Percentiles rank a stretch among this genome's conserved stretches.
These are phyloP conservation scores for Acanthosepion pharaonis DNA, from an alignment of 2,888 invertebrate species.

Conservation along the genomic window DNA sequence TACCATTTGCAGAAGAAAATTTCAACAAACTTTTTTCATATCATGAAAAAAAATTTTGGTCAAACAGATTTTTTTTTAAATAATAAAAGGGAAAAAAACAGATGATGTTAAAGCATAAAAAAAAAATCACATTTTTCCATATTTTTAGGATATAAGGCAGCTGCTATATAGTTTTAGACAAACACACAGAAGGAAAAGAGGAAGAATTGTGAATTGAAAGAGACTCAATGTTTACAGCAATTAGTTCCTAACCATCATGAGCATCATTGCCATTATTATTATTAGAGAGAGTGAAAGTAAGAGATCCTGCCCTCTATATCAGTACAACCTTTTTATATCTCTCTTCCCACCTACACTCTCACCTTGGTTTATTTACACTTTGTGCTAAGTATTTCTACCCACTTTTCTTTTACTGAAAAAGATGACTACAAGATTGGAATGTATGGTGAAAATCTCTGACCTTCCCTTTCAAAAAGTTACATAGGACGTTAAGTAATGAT, in stretches of 20 bases:
- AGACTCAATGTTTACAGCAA: background rate
- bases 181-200: background rate
- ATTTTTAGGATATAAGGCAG: background rate
- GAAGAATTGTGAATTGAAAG: background rate
- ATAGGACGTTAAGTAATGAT: background rate
- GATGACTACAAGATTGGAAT: background rate
- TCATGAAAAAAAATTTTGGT: background rate
- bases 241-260: background rate
- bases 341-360: background rate
- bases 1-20: background rate
- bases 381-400: background rate
- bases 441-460: background rate
- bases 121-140: background rate
- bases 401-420: background rate
- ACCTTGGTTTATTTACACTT: background rate
- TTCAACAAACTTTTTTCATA: background rate
- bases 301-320: background rate
- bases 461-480: background rate
- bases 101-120: too few species aligned
- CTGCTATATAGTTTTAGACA: background rate
- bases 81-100: too few species aligned
- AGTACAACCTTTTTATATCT: background rate
- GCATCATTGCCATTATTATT: background rate
- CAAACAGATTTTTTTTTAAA: background rate
- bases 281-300: background rate